A percentile compares a stretch with the other conserved stretches of the same genome.
Conservation (phyloP, 2,888 invertebrate genomes). For the Leucoptera coffeella region DNA sequence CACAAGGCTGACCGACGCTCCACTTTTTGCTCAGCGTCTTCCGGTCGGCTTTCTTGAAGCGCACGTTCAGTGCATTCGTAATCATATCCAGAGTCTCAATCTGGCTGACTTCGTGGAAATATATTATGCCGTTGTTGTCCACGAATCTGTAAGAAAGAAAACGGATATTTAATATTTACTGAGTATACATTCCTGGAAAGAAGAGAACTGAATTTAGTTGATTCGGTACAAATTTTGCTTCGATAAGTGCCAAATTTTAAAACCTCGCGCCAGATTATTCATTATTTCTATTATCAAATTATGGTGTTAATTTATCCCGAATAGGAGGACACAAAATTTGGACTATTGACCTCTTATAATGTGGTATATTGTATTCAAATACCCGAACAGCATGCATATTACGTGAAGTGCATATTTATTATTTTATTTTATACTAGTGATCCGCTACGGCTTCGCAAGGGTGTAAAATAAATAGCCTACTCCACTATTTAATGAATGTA, state of each 20-base stretch:
- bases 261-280: too few relatives aligned
- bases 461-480: too few relatives aligned
- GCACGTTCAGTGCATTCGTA: conserved; percentile 33
- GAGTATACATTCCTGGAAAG: conserved; percentile 56
- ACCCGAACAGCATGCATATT: too few relatives aligned
- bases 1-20: conserved; percentile 60
- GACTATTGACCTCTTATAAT: too few relatives aligned
- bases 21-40: conserved; percentile 40
- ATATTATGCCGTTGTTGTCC: conserved; percentile 39
- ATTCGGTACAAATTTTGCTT: too few relatives aligned
- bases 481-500: too few relatives aligned
- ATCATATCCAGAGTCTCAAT: conserved; percentile 39
- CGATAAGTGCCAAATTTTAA: too few relatives aligned
- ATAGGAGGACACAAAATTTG: conserved; percentile 42
- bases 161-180: conserved; percentile 19
- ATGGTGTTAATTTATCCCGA: conserved; percentile 56
- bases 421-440: too few relatives aligned
- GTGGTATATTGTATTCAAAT: too few relatives aligned
- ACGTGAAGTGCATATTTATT: too few relatives aligned
- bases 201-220: conserved; percentile 60
- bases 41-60: conserved; percentile 32
- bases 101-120: conserved; percentile 23
- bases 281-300: too few relatives aligned
- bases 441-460: too few relatives aligned
- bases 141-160: conserved; percentile 19